phyloP scores from a whole-genome alignment of 92 coral and sea anemone genomes.

The Ricordea florida region DNA sequence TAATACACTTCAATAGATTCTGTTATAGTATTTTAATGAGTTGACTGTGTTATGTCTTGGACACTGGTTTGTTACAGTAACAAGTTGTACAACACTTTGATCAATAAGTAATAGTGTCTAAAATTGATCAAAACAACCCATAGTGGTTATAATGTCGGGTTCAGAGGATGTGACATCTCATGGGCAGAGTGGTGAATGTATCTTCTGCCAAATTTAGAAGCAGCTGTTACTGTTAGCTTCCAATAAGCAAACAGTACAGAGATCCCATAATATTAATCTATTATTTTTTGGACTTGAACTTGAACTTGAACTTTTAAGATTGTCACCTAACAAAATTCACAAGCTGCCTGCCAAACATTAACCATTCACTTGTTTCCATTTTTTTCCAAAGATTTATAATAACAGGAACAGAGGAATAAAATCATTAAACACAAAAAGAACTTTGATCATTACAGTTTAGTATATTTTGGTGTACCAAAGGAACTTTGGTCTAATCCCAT shows the following conservation, averaged over 20 bases:
- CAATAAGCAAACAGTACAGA: constrained; percentile 17
- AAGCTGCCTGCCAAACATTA: background rate
- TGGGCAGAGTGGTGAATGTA: constrained; percentile 12
- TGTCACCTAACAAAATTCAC: constrained; percentile 9
- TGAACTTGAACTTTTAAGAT: constrained; percentile 1
- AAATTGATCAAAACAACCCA: constrained; percentile 16
- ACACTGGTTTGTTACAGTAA: constrained; percentile 1
- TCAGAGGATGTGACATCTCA: constrained; percentile 27
- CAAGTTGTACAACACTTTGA: constrained; percentile 17
- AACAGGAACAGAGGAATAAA: constrained; percentile 3
- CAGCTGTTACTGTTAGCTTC: constrained; percentile 19
- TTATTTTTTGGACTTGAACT: constrained; percentile 3
- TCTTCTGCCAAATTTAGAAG: constrained; percentile 28
- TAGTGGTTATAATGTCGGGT: constrained; percentile 16
- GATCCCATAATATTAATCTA: constrained; percentile 14
- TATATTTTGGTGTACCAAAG: constrained; percentile 1
- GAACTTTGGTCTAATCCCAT: background rate
- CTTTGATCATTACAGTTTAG: background rate
- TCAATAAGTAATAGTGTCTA: constrained; percentile 2
- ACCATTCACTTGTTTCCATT: background rate
- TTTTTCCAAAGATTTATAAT: background rate
- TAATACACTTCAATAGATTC: constrained; percentile 19
- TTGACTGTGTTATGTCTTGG: background rate
- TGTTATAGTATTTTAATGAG: constrained; percentile 6
- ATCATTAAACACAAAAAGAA: constrained; percentile 1